Base-by-base conservation (phyloP, 2,888 invertebrate genomes). In the Nasonovia ribisnigri region DNA sequence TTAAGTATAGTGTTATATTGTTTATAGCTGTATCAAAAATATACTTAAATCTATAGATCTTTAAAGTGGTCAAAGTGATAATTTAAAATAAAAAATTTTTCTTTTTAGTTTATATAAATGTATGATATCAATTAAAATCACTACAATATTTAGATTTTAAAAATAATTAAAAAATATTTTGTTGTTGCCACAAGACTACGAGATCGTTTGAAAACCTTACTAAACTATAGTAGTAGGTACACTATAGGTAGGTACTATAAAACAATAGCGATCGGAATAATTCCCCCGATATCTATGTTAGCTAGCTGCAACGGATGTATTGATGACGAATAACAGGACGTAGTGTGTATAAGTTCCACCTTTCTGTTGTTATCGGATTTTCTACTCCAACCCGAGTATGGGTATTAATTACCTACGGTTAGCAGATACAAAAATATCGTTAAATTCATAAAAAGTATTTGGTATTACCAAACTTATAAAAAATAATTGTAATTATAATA, bases 331-430 rank as follows among this genome's bases (percentile, higher is more conserved):
- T 87, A 87, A 87, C 43, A 87, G 48, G 48, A 87, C 43, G 48
- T 67, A 67, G n/a, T 67, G 16, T n/a, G 67, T 67, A 67, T 67
- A 67, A 67, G 67, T 67, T 67, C 67, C 67, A 67, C 67, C 67
- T 67, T n/a, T n/a, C 16, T n/a, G n/a, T 67, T 67, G 16, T n/a
- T n/a, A 67, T n/a, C n/a, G 16, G 16, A 67, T 67, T 67, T 67
- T 67, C 13, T n/a, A 67, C 13, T 67, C 16, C 16, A 67, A 67
- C n/a, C 67, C 67, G 16, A n/a, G 67, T 67, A n/a, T n/a, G 5
- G 67, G 67, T 67, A 67, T 67, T 67, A 67, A 67, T 67, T 67
- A 67, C n/a, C n/a, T 5, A 16, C n/a, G 16, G 29, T 29, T 67
- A 16, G 16, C n/a, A n/a, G 16, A 0, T n/a, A 67, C n/a, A 5